Conservation (phyloP, 2,113 vertebrate species). For the Vimba vimba region DNA sequence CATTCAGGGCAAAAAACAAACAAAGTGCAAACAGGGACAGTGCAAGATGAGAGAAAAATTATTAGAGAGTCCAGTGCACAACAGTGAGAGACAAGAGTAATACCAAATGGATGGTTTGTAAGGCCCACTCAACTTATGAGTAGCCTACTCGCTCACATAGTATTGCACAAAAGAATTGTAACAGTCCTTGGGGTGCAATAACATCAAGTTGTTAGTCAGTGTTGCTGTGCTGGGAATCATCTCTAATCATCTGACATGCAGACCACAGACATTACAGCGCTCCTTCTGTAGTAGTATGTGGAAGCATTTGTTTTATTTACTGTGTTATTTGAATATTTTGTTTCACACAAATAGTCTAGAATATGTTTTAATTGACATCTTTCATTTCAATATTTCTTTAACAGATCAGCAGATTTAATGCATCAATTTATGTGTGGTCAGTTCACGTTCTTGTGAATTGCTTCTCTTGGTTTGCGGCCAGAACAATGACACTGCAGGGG, state of each 20-base stretch:
- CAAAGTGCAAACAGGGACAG: no score
- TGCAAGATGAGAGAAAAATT: no score
- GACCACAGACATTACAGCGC: not conserved
- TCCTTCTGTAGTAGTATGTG: not conserved
- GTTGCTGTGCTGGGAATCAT: not conserved
- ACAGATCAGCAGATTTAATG: not conserved
- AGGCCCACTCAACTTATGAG: no score
- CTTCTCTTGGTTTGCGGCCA: constrained; percentile 31
- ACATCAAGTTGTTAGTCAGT: constrained; percentile 1
- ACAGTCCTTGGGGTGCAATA: no score
- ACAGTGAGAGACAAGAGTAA: no score
- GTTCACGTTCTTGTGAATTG: constrained; percentile 30
- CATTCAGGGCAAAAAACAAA: no score
- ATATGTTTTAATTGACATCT: not conserved
- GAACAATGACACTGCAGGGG: not conserved
- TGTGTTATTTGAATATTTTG: not conserved
- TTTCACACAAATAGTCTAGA: no score
- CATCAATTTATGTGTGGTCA: not conserved
- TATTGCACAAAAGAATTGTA: no score
- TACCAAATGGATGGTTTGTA: no score
- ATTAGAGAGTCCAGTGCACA: no score
- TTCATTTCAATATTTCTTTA: not conserved
- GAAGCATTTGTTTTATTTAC: not conserved
- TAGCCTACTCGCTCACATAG: no score
- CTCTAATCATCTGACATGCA: not conserved